Percentiles rank a stretch among this genome's conserved stretches.
Evolutionary conservation across 2,797 vertebrate genomes (phyloP).

Genomic region (Rallus crepitans): DNA sequence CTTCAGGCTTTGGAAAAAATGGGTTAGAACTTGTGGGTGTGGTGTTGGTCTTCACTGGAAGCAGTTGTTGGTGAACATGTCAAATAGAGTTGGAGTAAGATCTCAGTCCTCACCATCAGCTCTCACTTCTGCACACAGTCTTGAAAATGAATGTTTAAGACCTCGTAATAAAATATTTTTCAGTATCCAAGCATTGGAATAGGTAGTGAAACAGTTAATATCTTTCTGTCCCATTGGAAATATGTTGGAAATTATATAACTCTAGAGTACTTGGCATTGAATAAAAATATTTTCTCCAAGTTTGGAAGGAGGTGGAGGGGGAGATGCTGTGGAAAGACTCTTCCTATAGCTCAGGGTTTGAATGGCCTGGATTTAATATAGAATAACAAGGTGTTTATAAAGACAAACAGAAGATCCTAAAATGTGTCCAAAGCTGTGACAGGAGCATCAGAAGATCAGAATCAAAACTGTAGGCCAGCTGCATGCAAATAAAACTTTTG

Average conservation of each 20-base stretch:
- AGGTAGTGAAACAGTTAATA: background rate
- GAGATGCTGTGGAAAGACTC: background rate
- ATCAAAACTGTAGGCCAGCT: background rate
- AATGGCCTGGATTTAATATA: background rate
- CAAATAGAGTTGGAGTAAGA: background rate
- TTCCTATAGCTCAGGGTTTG: background rate
- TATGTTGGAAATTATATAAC: background rate
- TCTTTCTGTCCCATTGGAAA: background rate
- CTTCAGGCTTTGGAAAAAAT: background rate
- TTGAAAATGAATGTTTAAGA: background rate
- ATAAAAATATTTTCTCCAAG: constrained; percentile 4
- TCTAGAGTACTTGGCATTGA: background rate
- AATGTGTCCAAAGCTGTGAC: background rate
- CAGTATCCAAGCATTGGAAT: background rate
- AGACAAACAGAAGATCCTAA: background rate
- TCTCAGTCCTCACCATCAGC: background rate
- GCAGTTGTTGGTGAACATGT: accelerated
- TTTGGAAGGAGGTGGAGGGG: background rate
- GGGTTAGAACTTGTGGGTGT: background rate
- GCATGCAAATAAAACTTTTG: background rate
- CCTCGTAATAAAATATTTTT: background rate
- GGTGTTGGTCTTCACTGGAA: background rate
- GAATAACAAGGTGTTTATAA: background rate
- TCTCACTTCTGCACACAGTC: background rate
- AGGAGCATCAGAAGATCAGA: background rate